Percentiles rank a stretch among this genome's conserved stretches.
phyloP scores from a whole-genome alignment of 2,113 vertebrate genomes.

The Octodon degus region DNA sequence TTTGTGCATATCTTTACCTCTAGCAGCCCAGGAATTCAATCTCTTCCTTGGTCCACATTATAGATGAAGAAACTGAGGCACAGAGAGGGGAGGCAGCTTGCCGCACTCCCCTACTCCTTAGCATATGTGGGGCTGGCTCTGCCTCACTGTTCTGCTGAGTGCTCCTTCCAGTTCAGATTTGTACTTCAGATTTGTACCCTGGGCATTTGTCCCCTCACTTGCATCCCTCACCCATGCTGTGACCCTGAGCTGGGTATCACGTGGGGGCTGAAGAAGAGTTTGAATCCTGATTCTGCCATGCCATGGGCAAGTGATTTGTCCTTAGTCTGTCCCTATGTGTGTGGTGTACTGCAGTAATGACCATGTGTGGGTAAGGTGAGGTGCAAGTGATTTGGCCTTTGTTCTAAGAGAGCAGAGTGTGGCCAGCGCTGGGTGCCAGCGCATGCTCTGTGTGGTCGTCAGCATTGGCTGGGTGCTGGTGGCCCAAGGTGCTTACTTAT shows the following conservation, averaged over 20 bases:
- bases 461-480: background rate
- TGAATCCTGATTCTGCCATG: background rate
- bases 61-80: background rate
- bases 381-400: rapidly evolving
- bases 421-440: rapidly evolving
- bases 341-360: rapidly evolving
- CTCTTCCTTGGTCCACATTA: background rate
- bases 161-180: background rate
- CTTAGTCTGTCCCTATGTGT: background rate
- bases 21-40: background rate
- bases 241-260: background rate
- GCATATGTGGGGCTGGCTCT: background rate
- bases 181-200: background rate
- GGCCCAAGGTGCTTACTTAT: background rate
- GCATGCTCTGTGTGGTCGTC: rapidly evolving
- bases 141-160: background rate
- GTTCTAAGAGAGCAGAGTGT: background rate
- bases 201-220: background rate
- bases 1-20: background rate
- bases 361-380: background rate
- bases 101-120: background rate
- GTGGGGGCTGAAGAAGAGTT: background rate
- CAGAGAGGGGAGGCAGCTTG: background rate
- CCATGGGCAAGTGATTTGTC: background rate
- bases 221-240: rapidly evolving